phyloP scores from a whole-genome alignment of 2,113 vertebrate genomes.

The Lagopus muta region DNA sequence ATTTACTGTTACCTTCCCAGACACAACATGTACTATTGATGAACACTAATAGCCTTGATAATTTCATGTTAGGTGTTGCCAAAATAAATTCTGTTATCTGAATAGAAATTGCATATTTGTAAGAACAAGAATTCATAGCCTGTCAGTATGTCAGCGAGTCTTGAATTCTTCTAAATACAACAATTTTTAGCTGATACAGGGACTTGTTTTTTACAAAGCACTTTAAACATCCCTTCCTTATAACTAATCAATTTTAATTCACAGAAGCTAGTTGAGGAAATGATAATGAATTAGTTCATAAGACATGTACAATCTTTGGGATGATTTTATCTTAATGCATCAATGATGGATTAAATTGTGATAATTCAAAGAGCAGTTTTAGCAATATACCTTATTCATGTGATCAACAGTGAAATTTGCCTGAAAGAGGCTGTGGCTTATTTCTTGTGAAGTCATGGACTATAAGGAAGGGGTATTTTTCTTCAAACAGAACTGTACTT shows the following conservation, averaged over 20 bases:
- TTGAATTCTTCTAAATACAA: not conserved
- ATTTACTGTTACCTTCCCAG: constrained; percentile 38
- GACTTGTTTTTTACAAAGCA: not conserved
- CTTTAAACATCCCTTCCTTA: constrained; percentile 50
- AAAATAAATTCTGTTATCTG: not conserved
- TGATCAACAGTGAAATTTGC: not conserved
- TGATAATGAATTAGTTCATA: not conserved
- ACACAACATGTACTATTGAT: constrained; percentile 38
- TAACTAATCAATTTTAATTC: not conserved
- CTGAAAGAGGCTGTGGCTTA: not conserved
- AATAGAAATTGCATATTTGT: not conserved
- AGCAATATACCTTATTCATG: not conserved
- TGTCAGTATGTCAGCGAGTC: not conserved
- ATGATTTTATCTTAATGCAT: not conserved
- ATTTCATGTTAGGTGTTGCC: not conserved
- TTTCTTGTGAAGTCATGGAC: not conserved
- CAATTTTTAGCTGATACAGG: not conserved
- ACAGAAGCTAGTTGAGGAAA: not conserved
- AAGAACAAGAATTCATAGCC: not conserved
- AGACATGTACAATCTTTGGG: not conserved
- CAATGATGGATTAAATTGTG: not conserved
- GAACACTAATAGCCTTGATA: constrained; percentile 66
- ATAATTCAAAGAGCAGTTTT: not conserved
- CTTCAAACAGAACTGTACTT: not conserved
- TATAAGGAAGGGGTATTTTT: constrained; percentile 55